phyloP scores from a whole-genome alignment of 2,113 vertebrate genomes.

The Columba livia region DNA sequence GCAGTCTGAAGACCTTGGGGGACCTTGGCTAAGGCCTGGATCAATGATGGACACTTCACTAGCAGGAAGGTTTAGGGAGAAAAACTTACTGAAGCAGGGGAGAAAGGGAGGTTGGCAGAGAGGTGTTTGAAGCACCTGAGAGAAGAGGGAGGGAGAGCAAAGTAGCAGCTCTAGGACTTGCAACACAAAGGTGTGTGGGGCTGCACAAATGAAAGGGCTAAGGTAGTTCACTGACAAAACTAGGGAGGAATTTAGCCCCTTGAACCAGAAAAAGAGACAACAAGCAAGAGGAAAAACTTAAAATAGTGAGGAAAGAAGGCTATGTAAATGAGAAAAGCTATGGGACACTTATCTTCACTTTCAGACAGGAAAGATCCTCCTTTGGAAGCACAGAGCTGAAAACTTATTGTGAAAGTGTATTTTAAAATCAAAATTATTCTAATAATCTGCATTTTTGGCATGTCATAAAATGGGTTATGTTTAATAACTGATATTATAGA shows the following conservation, averaged over 20 bases:
- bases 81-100: not conserved
- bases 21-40: not conserved
- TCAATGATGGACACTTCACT: not conserved
- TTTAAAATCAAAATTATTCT: not conserved
- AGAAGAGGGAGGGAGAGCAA: not conserved
- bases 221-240: not conserved
- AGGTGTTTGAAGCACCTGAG: not conserved
- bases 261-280: not conserved
- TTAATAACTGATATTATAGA: not conserved
- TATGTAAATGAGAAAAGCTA: not conserved
- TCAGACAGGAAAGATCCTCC: not conserved
- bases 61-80: not conserved
- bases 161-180: not conserved
- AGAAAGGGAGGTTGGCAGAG: not conserved
- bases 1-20: not conserved
- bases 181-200: not conserved
- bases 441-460: not conserved
- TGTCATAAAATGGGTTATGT: not conserved
- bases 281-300: not conserved
- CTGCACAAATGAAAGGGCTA: not conserved
- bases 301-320: not conserved
- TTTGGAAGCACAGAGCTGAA: not conserved
- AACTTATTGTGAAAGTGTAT: not conserved
- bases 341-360: not conserved
- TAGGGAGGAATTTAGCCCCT: not conserved